These are phyloP conservation scores for Nasonovia ribisnigri DNA, from an alignment of 2,888 invertebrate species.

Conservation along the genomic window DNA sequence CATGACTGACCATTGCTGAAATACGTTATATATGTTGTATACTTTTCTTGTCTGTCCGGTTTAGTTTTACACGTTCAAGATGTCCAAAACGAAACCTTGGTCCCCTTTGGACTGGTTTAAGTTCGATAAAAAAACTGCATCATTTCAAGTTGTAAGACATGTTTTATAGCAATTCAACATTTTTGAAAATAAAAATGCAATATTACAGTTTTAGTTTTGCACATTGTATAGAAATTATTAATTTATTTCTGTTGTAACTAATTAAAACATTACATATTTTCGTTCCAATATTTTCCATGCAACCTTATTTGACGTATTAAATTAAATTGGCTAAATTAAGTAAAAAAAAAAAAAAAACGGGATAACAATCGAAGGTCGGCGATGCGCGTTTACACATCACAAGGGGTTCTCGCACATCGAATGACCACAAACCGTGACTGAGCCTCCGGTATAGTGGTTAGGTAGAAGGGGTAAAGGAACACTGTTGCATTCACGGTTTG, in stretches of 20 bases:
- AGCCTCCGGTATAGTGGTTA: slow-evolving; percentile 21
- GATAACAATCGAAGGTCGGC: slow-evolving; percentile 60
- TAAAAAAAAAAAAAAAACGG: slow-evolving; percentile 34
- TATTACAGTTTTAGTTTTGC: not conserved
- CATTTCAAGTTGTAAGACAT: not conserved
- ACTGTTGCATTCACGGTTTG: slow-evolving; percentile 59
- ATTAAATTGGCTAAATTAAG: slow-evolving; percentile 9
- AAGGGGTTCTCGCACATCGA: slow-evolving; percentile 53
- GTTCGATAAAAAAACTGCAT: slow-evolving; percentile 19
- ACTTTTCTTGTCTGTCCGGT: slow-evolving; percentile 44
- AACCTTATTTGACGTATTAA: not conserved
- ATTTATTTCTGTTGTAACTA: not conserved
- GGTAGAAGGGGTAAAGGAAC: slow-evolving; percentile 26
- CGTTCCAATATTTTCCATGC: not conserved
- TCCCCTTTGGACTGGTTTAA: slow-evolving; percentile 54
- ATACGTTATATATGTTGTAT: not conserved
- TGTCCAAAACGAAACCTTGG: slow-evolving; percentile 35
- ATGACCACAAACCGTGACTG: slow-evolving; percentile 60
- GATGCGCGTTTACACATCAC: slow-evolving; percentile 2
- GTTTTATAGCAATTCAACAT: slow-evolving; percentile 12
- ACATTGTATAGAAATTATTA: not conserved
- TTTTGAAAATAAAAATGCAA: not conserved
- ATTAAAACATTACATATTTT: not conserved
- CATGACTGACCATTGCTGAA: not conserved
- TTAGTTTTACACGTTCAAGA: slow-evolving; percentile 21